Base-by-base conservation (phyloP, 2,888 invertebrate species). In the Aphidius colemani region DNA sequence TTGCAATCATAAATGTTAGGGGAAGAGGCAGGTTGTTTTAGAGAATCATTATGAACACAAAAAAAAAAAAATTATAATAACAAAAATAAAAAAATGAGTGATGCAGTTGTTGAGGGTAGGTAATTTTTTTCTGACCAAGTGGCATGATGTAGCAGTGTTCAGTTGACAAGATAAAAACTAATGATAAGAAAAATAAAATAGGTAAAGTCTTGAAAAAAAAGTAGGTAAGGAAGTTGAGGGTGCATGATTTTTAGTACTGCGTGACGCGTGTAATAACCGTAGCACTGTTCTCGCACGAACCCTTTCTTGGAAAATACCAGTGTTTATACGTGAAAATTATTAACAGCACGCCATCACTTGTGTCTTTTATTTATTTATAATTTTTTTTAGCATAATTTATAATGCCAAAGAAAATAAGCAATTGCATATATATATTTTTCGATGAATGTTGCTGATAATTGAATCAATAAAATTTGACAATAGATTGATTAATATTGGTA, bases 231-330 rank as follows among this genome's bases (percentile, higher is more conserved):
- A 51, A 63, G 58, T 43, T 69, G 70, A 75, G 74, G 73, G 76
- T 78, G 78, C 79, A 79, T 80, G 80, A 78, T 78, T 73, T 30
- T n/a, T 69, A 63, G 69, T 69, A 69, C 74, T 76, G 77, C 79
- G 79, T 78, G 80, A 80, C 77, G 78, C 80, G 79, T 80, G 78
- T 79, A 81, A 80, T 78, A 79, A 81, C 78, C 80, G 81, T 80
- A 75, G 78, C 78, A 71, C 74, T 69, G 72, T 74, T 71, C 73
- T 74, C 72, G 75, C 78, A 77, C 76, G 77, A 75, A 77, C 75
- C 75, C 75, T 53, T 49, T 18, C 41, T 46, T 40, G 40, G 68
- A 66, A 66, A 70, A 68, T 66, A 69, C 65, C 67, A 64, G 30
- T 46, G 56, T 30, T 30, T 30, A 30, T 30, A 30, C 5, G 30